These are phyloP conservation scores for Aphaenogaster ashmeadi DNA, from an alignment of 1,140 invertebrate species.

Conservation along the genomic window DNA sequence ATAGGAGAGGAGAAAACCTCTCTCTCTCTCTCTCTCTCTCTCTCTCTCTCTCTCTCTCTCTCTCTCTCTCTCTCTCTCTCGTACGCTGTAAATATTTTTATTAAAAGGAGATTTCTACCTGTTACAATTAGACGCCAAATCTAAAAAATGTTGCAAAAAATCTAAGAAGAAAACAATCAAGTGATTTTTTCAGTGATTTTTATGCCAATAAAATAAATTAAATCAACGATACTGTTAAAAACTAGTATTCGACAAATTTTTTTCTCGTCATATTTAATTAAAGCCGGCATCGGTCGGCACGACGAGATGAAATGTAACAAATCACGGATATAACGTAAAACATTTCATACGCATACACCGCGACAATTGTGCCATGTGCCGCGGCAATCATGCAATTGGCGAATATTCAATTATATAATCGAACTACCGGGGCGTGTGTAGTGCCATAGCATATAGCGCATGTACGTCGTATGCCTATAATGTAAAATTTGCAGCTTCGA, in stretches of 20 bases:
- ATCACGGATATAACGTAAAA: slow-evolving; percentile 62
- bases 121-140: too few relatives aligned
- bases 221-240: background rate
- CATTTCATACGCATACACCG: slow-evolving; percentile 63
- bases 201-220: background rate
- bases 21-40: background rate
- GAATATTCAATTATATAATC: slow-evolving; percentile 87
- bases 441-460: slow-evolving; percentile 39
- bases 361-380: slow-evolving; percentile 84
- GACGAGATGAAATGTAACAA: slow-evolving; percentile 38
- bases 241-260: background rate
- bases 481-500: slow-evolving; percentile 65
- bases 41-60: too few relatives aligned
- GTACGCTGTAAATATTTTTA: too few relatives aligned
- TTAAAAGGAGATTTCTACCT: too few relatives aligned
- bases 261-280: background rate
- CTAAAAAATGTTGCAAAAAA: too few relatives aligned
- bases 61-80: too few relatives aligned
- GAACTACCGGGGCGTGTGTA: slow-evolving; percentile 74
- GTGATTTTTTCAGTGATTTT: too few relatives aligned
- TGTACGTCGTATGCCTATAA: slow-evolving; percentile 70
- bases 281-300: too few relatives aligned
- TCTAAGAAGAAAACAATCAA: too few relatives aligned
- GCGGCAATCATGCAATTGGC: slow-evolving; percentile 85
- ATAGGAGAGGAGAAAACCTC: too few relatives aligned